These are phyloP conservation scores for Streptopelia turtur DNA, from an alignment of 2,797 vertebrate genomes.

Conservation along the genomic window DNA sequence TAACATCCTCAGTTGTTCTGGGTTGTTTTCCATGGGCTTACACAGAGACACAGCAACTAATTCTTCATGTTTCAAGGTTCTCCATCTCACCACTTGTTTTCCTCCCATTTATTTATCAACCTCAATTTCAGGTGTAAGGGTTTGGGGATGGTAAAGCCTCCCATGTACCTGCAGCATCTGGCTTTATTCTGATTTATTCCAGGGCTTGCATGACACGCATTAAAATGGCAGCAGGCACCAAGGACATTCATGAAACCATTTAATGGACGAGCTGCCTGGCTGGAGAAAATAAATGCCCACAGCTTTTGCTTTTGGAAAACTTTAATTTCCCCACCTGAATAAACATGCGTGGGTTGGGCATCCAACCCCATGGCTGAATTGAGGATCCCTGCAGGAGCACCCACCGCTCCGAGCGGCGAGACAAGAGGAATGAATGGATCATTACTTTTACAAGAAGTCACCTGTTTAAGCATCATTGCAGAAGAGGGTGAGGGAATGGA, in stretches of 20 bases:
- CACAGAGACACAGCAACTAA: neutral
- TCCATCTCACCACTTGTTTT: neutral
- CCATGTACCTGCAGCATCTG: neutral
- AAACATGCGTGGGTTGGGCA: neutral
- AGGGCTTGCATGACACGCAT: neutral
- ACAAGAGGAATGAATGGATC: neutral
- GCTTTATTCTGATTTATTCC: neutral
- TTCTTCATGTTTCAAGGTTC: neutral
- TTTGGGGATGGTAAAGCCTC: neutral
- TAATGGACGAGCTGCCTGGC: neutral
- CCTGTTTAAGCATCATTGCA: neutral
- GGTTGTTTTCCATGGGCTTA: neutral
- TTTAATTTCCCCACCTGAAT: neutral
- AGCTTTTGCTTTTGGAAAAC: neutral
- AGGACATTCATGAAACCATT: neutral
- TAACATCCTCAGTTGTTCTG: neutral
- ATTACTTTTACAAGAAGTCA: neutral
- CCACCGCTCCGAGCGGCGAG: neutral
- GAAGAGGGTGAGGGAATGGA: neutral
- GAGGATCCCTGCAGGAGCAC: neutral
- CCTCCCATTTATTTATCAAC: neutral
- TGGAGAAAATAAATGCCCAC: neutral
- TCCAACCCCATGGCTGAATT: neutral
- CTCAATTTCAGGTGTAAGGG: neutral
- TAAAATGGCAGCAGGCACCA: neutral